phyloP scores from a whole-genome alignment of 1,140 invertebrate species.

The Cydia pomonella region DNA sequence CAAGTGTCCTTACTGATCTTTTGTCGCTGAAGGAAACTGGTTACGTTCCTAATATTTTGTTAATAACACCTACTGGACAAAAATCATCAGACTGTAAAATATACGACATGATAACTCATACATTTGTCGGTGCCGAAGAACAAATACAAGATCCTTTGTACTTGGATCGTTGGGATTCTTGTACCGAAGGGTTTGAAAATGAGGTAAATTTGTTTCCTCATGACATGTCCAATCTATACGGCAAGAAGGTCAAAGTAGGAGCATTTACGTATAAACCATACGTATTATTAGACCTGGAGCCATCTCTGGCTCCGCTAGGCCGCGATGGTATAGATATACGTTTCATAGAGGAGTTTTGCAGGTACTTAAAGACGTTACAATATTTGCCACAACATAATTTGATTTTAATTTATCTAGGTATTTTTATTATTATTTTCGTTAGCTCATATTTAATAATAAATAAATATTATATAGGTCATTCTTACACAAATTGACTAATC shows the following conservation, averaged over 20 bases:
- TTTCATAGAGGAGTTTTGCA: constrained; percentile 72
- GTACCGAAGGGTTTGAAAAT: constrained; percentile 52
- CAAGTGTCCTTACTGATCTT: constrained; percentile 43
- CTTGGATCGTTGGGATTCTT: constrained; percentile 65
- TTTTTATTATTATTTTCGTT: no score
- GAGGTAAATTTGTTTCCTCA: constrained; percentile 64
- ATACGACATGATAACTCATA: constrained; percentile 65
- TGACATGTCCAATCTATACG: constrained; percentile 62
- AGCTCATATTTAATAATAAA: no score
- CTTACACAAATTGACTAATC: no score
- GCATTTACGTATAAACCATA: constrained; percentile 74
- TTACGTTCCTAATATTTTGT: constrained; percentile 61
- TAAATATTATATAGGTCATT: no score
- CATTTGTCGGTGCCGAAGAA: constrained; percentile 55
- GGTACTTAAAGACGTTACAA: constrained; percentile 42
- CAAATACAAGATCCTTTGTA: constrained; percentile 45
- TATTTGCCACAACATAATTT: no score
- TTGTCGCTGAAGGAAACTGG: constrained; percentile 56
- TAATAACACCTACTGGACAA: constrained; percentile 47
- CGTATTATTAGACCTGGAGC: constrained; percentile 64
- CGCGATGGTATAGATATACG: constrained; percentile 70
- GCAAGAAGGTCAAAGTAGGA: constrained; percentile 64
- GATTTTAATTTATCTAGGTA: no score
- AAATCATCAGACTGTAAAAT: constrained; percentile 40
- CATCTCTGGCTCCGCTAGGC: constrained; percentile 44